phyloP scores from a whole-genome alignment of 2,797 vertebrate species.

The Sebastes taczanowskii region DNA sequence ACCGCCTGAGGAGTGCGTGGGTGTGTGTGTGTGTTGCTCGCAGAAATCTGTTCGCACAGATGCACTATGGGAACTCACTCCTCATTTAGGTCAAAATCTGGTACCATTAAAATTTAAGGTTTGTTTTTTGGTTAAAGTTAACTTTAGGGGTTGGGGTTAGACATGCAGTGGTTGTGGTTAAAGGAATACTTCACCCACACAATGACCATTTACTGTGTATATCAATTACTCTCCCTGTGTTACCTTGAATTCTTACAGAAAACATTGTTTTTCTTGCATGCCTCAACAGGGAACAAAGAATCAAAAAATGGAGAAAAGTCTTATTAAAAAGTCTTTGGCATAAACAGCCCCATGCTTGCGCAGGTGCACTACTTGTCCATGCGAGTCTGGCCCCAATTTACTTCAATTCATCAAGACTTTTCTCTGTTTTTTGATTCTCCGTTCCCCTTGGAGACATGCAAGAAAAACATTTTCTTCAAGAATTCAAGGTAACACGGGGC shows the following conservation, averaged over 20 bases:
- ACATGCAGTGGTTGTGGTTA: not conserved
- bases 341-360: accelerated
- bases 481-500: not conserved
- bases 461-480: not conserved
- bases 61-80: not conserved
- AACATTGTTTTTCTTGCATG: not conserved
- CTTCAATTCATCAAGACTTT: not conserved
- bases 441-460: not conserved
- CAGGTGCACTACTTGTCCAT: too few species aligned
- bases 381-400: not conserved
- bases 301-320: not conserved
- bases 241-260: not conserved
- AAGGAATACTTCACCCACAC: not conserved
- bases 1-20: not conserved
- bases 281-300: not conserved
- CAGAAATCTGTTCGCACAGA: constrained; percentile 11
- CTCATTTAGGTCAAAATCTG: constrained; percentile 9
- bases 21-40: not conserved
- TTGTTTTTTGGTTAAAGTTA: not conserved
- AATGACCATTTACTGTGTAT: too few species aligned
- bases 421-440: not conserved
- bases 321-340: too few species aligned
- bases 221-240: not conserved
- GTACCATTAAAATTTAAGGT: not conserved
- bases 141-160: not conserved